Evolutionary conservation across 2,113 vertebrate species (phyloP).

Genomic region (Anseranas semipalmata): DNA sequence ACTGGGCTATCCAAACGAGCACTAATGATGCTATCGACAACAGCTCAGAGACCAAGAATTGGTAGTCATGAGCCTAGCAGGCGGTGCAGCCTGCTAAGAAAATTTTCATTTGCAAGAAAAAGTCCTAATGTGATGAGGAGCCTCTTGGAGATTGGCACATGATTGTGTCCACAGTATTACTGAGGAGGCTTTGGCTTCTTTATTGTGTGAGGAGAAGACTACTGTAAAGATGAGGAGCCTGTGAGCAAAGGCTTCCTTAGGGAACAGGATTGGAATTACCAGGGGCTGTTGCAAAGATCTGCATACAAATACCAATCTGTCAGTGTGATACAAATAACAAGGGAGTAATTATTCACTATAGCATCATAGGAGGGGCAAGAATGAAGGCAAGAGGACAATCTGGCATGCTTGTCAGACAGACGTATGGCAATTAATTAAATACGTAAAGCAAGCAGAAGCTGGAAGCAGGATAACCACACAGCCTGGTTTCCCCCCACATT

Average conservation of each 20-base stretch:
- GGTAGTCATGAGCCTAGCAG: background rate
- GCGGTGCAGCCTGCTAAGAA: background rate
- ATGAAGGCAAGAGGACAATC: background rate
- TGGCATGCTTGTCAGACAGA: background rate
- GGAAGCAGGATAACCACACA: rapidly evolving
- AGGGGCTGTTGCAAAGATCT: background rate
- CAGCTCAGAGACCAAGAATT: background rate
- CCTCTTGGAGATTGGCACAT: background rate
- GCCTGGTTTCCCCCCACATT: background rate
- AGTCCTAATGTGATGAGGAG: background rate
- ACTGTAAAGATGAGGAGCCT: background rate
- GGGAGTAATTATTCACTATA: background rate
- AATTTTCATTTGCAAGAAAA: background rate
- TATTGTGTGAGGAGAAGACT: background rate
- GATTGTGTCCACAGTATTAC: background rate
- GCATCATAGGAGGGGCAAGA: background rate
- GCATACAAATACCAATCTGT: background rate
- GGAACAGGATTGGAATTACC: background rate
- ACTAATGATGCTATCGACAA: background rate
- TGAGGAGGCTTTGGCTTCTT: background rate
- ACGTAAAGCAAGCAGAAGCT: background rate
- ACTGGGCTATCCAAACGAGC: background rate
- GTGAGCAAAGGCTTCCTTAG: background rate
- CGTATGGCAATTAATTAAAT: background rate
- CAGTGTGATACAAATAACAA: background rate